phyloP scores from a whole-genome alignment of 1,140 invertebrate genomes.

The Drosophila setifemur region DNA sequence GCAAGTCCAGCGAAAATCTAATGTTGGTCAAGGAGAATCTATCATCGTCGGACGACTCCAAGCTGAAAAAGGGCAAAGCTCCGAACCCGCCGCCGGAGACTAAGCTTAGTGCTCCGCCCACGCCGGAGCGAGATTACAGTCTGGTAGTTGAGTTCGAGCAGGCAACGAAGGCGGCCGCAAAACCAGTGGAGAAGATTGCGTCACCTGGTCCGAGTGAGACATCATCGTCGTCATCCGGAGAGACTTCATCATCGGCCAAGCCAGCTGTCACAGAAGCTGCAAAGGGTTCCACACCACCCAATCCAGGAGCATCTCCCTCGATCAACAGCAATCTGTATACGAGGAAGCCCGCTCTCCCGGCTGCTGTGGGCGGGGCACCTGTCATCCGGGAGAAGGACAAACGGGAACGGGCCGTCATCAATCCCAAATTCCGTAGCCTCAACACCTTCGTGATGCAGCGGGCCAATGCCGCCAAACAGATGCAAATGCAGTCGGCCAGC shows the following conservation, averaged over 20 bases:
- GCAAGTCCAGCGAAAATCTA: conserved; percentile 63
- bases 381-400: conserved; percentile 90
- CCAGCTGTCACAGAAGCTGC: neutral
- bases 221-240: neutral
- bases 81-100: conserved; percentile 84
- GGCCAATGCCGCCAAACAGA: conserved; percentile 72
- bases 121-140: conserved; percentile 78
- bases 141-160: conserved; percentile 73
- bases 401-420: conserved; percentile 87
- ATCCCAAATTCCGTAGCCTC: conserved; percentile 85
- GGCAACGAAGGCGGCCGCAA: conserved; percentile 41
- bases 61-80: conserved; percentile 83
- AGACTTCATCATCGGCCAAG: neutral
- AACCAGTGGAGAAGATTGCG: conserved; percentile 27
- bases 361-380: conserved; percentile 85
- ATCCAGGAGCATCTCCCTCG: conserved; percentile 71
- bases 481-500: conserved; percentile 69
- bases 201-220: conserved; percentile 10
- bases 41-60: conserved; percentile 70
- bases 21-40: no score
- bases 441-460: conserved; percentile 80
- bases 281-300: no score
- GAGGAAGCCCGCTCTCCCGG: conserved; percentile 84
- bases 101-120: conserved; percentile 74
- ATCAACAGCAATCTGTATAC: conserved; percentile 82